phyloP scores from a whole-genome alignment of 2,113 vertebrate genomes.

The Mormyrus iriodes region DNA sequence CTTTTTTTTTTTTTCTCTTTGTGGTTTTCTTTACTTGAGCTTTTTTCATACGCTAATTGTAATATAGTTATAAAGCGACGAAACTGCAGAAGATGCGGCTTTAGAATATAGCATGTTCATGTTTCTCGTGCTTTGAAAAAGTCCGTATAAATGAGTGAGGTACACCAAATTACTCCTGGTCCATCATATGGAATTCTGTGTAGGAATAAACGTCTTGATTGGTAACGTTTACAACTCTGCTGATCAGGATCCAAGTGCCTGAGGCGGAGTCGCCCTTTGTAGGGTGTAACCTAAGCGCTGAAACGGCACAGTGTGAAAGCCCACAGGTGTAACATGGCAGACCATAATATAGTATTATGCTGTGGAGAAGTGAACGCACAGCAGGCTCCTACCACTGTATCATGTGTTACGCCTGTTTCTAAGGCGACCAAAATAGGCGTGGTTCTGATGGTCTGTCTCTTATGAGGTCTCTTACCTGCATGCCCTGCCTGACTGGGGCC shows the following conservation, averaged over 20 bases:
- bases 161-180: not conserved
- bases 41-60: not conserved
- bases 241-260: not conserved
- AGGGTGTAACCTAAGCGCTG: not conserved
- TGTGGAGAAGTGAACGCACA: not conserved
- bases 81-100: not conserved
- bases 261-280: not conserved
- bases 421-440: not conserved
- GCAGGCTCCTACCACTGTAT: not conserved
- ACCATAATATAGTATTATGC: not conserved
- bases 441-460: not conserved
- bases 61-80: not conserved
- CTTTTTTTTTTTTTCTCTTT: slow-evolving; percentile 12
- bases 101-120: not conserved
- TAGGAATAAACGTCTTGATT: not conserved
- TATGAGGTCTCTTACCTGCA: not conserved
- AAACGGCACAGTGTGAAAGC: not conserved
- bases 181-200: not conserved
- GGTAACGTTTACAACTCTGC: not conserved
- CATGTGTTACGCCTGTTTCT: not conserved
- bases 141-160: not conserved
- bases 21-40: not conserved
- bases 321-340: not conserved
- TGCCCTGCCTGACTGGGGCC: not conserved
- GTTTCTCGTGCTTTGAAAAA: not conserved